Conservation (phyloP, 2,888 invertebrate species). For the Xestobium rufovillosum region DNA sequence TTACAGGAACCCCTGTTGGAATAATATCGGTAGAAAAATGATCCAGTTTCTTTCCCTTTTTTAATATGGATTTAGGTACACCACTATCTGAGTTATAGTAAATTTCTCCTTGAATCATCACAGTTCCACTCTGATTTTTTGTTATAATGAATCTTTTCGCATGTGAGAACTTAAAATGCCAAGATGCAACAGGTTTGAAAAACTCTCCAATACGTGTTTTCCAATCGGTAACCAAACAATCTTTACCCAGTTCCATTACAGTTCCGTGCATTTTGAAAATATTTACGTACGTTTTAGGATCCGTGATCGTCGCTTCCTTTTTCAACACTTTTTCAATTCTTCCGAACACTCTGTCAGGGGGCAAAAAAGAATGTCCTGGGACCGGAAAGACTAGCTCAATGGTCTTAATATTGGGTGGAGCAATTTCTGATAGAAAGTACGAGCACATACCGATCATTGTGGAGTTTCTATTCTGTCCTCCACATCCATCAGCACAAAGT, state of each 20-base stretch:
- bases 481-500: constrained; percentile 13
- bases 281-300: constrained; percentile 14
- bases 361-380: constrained; percentile 16
- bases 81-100: no score
- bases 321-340: constrained; percentile 12
- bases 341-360: constrained; percentile 14
- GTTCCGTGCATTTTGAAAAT: constrained; percentile 17
- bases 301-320: constrained; percentile 14
- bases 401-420: constrained; percentile 15
- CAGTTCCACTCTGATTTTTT: no score
- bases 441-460: constrained; percentile 22
- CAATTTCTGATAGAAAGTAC: constrained; percentile 23
- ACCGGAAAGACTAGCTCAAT: constrained; percentile 15
- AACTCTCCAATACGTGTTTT: constrained; percentile 11
- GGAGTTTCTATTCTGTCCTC: constrained; percentile 16
- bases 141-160: constrained; percentile 3
- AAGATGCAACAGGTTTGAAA: no score
- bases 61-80: no score
- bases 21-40: no score
- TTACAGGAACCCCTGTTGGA: no score
- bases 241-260: constrained; percentile 13
- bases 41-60: no score
- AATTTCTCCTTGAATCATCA: no score
- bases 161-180: constrained; percentile 2
- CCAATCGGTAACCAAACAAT: constrained; percentile 16